Percentiles rank a stretch among this genome's conserved stretches.
Conservation (phyloP, 2,797 vertebrate genomes). For the Trachops cirrhosus region DNA sequence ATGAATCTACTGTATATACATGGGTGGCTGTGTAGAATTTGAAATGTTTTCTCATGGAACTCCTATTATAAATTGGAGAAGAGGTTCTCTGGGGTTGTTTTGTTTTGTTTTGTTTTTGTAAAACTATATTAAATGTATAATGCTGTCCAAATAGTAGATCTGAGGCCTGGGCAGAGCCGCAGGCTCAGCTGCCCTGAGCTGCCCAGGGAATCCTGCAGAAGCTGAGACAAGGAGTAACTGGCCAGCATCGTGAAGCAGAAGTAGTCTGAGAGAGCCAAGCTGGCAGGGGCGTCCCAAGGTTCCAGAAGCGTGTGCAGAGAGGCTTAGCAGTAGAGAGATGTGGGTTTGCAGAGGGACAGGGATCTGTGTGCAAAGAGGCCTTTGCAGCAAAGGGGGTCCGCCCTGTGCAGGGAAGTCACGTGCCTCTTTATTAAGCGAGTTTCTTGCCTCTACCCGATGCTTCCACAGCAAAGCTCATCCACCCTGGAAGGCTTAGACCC, state of each 20-base stretch:
- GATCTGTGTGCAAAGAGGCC: not conserved
- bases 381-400: not conserved
- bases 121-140: not conserved
- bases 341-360: not conserved
- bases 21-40: not conserved
- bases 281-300: not conserved
- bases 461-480: not conserved
- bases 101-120: not conserved
- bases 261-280: not conserved
- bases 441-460: not conserved
- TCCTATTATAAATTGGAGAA: not conserved
- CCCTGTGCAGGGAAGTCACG: not conserved
- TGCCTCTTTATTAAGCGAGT: not conserved
- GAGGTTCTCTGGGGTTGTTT: not conserved
- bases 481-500: not conserved
- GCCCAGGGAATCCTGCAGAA: not conserved
- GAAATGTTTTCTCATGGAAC: not conserved
- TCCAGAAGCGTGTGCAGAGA: not conserved
- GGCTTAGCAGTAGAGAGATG: not conserved
- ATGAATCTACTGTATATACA: accelerated
- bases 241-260: not conserved
- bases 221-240: not conserved
- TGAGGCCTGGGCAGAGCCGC: not conserved
- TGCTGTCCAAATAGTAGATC: not conserved
- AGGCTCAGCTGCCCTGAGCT: not conserved